Base-by-base conservation (phyloP, 1,140 invertebrate genomes). In the Drosophila bocqueti region DNA sequence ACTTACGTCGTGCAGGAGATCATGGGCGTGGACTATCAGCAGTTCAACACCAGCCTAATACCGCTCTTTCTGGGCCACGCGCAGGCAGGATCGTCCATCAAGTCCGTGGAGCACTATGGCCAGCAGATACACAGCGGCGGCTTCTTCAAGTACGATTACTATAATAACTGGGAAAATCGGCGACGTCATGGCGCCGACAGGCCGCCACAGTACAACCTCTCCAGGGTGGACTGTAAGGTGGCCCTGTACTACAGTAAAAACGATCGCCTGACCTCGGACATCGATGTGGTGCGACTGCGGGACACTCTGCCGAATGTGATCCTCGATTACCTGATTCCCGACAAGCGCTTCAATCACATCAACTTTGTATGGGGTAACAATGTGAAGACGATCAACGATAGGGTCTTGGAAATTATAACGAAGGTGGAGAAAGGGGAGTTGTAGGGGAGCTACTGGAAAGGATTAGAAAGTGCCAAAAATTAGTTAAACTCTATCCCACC, bases 301-400 rank as follows among this genome's bases (percentile, higher is more conserved):
- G 71, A 79, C 0, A 64, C 77, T 21, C 73, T 95, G 9, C 80
- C 81, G 1, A 94, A 94, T 71, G 77, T 92, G 3, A 80, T 94
- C 0, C 92, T 91, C 7, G 87, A 92, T 38, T 92, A 93, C 15
- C 76, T 92, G 42, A 74, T 95, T 2, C 68, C 84, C 0, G 74
- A 87, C 36, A 38, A 86, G 15, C 54, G 77, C 21, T 95, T 94
- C 45, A 94, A 93, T 79, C 94, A 95, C 66, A 21, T 95, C 5
- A 94, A 95, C 72, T 95, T 94, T 68, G 42, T 94, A 43, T 93
- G 86, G 74, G 94, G 92, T 0, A 94, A 92, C 7, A 93, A 95
- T 78, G 87, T 91, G 0, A 92, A 91, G n/a, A 80, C 49, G 31
- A 76, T 94, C 34, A 93, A 94, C 58, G 80, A 93, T 29, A 76